Base-by-base conservation (phyloP, 2,113 vertebrate species). In the Bubo blakistoni region DNA sequence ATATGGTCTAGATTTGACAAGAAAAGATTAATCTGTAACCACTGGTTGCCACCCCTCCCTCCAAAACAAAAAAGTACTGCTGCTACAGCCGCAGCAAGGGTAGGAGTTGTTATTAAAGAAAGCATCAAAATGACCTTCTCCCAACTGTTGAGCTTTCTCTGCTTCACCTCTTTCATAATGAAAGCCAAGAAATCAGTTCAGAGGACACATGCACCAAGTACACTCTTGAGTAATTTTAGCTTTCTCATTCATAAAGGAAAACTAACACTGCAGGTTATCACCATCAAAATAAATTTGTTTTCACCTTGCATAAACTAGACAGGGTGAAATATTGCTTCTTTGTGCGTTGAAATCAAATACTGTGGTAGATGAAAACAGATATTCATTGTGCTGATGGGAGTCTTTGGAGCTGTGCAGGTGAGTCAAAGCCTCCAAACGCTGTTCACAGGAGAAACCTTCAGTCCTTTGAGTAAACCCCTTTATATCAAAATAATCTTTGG, bases 1-100 rank as follows among this genome's bases (percentile, higher is more conserved):
- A 97, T 96, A 90, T 38, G 49, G 51, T 81, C 76, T 74, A 11
- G 14, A 73, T 95, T 86, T 97, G 96, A 98, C 93, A 97, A 94
- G 86, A 74, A 74, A 93, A 94, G 76, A 97, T 96, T 94, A 95
- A 95, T 88, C 71, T 92, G 36, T 52, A 96, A 71, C 58, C 38
- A 63, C 62, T 76, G 27, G n/a, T 80, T 90, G 63, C 63, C 73
- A 25, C 67, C 29, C 42, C 70, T 91, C 81, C 44, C 40, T 78
- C 51, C 59, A 17, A 44, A 78, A 69, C 69, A 36, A 82, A 74
- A 88, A 86, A 30, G 11, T 10, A 3, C 59, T 36, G 40, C 86
- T 52, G 51, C 76, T 85, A 25, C 65, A 86, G 47, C 42, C 15
- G 20, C 42, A 87, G 61, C 22, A 36, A 70, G 30, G 15, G 67